Evolutionary conservation across 37 sponge, comb jelly and placozoan species (phyloP).

Genomic region (Halisarca cf. caerulea): DNA sequence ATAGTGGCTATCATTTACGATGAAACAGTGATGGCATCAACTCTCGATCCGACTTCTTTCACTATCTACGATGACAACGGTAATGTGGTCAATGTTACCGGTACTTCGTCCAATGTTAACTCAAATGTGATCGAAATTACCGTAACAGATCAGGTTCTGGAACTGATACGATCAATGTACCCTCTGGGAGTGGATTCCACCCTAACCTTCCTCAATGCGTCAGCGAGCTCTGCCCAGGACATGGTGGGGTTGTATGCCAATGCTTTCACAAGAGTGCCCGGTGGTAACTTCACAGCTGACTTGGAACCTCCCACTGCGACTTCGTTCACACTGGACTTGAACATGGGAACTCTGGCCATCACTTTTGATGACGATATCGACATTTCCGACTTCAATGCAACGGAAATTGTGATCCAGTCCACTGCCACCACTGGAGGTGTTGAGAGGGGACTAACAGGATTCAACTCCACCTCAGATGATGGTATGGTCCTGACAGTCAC

Average conservation of each 20-base stretch:
- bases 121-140: constrained; percentile 58
- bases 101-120: constrained; percentile 28
- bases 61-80: neutral
- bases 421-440: neutral
- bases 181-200: constrained; percentile 46
- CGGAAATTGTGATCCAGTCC: constrained; percentile 53
- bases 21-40: constrained; percentile 73
- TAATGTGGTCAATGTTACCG: constrained; percentile 12
- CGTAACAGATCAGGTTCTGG: constrained; percentile 35
- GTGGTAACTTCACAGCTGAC: constrained; percentile 68
- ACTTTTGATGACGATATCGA: constrained; percentile 74
- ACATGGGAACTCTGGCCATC: constrained; percentile 62
- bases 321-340: constrained; percentile 73
- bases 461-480: neutral
- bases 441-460: neutral
- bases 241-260: constrained; percentile 57
- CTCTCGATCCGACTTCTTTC: constrained; percentile 51
- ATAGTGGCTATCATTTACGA: constrained; percentile 56
- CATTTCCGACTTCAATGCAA: constrained; percentile 46
- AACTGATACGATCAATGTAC: constrained; percentile 36
- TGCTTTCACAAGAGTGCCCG: constrained; percentile 44
- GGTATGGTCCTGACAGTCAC: constrained; percentile 36
- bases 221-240: constrained; percentile 46
- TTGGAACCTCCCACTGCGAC: constrained; percentile 70
- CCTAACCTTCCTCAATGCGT: constrained; percentile 49